Conservation (phyloP, 2,888 invertebrate species). For the Lomographa bimaculata region DNA sequence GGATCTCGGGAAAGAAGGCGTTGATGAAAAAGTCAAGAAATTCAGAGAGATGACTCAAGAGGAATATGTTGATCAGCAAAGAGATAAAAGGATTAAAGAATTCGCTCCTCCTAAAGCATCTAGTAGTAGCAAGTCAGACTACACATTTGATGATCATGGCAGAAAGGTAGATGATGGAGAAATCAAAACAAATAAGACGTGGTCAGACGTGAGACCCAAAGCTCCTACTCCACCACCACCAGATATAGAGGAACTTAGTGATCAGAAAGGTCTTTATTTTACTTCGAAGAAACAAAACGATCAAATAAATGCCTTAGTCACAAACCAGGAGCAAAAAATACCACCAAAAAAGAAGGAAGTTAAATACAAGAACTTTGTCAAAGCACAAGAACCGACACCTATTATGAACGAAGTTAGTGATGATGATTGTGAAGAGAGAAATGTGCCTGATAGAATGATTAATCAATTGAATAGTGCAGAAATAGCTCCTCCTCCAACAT, state of each 20-base stretch:
- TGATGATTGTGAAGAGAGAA: slow-evolving; percentile 36
- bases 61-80: slow-evolving; percentile 90
- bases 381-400: slow-evolving; percentile 51
- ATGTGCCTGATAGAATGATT: slow-evolving; percentile 35
- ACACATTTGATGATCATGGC: slow-evolving; percentile 61
- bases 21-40: slow-evolving; percentile 70
- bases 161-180: slow-evolving; percentile 37
- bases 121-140: slow-evolving; percentile 41
- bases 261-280: slow-evolving; percentile 67
- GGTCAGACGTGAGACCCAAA: slow-evolving; percentile 66
- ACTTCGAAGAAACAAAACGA: slow-evolving; percentile 36
- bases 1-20: slow-evolving; percentile 88
- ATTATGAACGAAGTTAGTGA: slow-evolving; percentile 65
- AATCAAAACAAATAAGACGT: too few relatives aligned
- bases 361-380: slow-evolving; percentile 69
- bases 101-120: slow-evolving; percentile 88
- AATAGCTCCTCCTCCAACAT: slow-evolving; percentile 86
- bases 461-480: slow-evolving; percentile 54
- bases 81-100: slow-evolving; percentile 87
- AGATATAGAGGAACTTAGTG: slow-evolving; percentile 42
- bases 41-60: slow-evolving; percentile 87
- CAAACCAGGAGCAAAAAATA: slow-evolving; percentile 4
- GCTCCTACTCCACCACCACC: slow-evolving; percentile 53
- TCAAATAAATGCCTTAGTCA: slow-evolving; percentile 3
- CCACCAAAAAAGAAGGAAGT: slow-evolving; percentile 45